Base-by-base conservation (phyloP, 2,888 invertebrate species). In the Scaptomyza caliginosa region DNA sequence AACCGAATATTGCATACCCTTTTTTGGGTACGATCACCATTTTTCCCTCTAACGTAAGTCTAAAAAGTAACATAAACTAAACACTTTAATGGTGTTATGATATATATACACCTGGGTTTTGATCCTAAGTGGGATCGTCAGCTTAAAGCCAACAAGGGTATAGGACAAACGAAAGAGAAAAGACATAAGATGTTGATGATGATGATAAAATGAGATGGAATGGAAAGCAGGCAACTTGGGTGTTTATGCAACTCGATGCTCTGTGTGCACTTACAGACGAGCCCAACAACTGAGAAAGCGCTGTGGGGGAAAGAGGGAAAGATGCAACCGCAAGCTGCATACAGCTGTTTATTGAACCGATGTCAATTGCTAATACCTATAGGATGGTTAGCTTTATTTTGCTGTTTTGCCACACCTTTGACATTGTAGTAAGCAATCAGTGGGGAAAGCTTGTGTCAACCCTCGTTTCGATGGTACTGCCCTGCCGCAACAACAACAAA, bases 261-360 rank as follows among this genome's bases (percentile, higher is more conserved):
- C 24, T 38, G 32, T 38, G 32, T 24, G 30, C 30, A 30, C 34
- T 38, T 17, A 16, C 21, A 16, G 17, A 4, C n/a, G 28, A 7
- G 46, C 50, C 50, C 45, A 45, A 62, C 43, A 40, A 26, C 46
- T 19, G 40, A 21, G n/a, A 17, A 3, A 13, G 10, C 11, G n/a
- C 2, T 39, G n/a, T 11, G 7, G 2, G 0, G 10, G 6, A 11
- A 11, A 4, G 19, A 21, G 0, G 32, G 56, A 5, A 8, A 11
- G 8, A 2, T 30, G 39, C 58, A 81, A 84, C 81, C 82, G 50
- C 87, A 82, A 65, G 52, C 62, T 73, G 67, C 60, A 23, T 40
- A 34, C 67, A 74, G 71, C 63, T 77, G 65, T 65, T 50, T 49
- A 39, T 17, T 56, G 60, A 62, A 55, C 49, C 49, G 56, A 68